phyloP scores from a whole-genome alignment of 2,888 invertebrate species.

The Pandemis corylana region DNA sequence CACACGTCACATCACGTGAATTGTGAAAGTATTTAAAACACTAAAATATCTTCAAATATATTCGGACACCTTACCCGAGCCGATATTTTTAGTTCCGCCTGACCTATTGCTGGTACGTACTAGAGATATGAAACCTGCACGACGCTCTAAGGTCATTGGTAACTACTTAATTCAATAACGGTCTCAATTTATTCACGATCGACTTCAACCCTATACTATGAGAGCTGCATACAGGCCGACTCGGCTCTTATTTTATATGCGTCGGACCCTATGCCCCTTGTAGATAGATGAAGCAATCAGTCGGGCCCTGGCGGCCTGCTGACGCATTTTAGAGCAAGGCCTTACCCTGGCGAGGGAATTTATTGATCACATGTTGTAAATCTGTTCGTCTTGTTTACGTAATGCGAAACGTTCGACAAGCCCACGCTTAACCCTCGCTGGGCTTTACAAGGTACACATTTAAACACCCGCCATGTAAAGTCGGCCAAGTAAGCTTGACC shows the following conservation, averaged over 20 bases:
- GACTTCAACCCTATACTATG: background rate
- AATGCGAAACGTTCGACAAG: constrained; percentile 51
- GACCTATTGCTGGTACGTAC: background rate
- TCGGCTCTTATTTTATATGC: constrained; percentile 73
- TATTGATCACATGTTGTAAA: constrained; percentile 79
- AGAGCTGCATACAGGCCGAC: constrained; percentile 51
- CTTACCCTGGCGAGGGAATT: constrained; percentile 67
- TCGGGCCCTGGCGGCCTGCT: constrained; percentile 69
- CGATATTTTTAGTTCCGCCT: too few species aligned
- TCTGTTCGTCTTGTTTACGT: constrained; percentile 68
- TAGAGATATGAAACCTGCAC: background rate
- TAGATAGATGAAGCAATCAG: constrained; percentile 81
- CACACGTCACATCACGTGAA: too few species aligned
- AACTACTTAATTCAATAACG: background rate
- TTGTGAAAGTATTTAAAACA: too few species aligned
- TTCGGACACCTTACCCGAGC: too few species aligned
- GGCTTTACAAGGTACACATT: constrained; percentile 10
- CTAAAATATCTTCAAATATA: too few species aligned
- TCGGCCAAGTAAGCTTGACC: too few species aligned
- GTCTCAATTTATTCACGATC: background rate
- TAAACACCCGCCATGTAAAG: background rate
- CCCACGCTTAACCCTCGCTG: constrained; percentile 31
- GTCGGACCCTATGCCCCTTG: constrained; percentile 59
- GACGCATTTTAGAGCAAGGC: constrained; percentile 70
- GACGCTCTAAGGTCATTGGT: background rate